phyloP scores from a whole-genome alignment of 2,888 invertebrate genomes.

The Agonopterix alstromeriana region DNA sequence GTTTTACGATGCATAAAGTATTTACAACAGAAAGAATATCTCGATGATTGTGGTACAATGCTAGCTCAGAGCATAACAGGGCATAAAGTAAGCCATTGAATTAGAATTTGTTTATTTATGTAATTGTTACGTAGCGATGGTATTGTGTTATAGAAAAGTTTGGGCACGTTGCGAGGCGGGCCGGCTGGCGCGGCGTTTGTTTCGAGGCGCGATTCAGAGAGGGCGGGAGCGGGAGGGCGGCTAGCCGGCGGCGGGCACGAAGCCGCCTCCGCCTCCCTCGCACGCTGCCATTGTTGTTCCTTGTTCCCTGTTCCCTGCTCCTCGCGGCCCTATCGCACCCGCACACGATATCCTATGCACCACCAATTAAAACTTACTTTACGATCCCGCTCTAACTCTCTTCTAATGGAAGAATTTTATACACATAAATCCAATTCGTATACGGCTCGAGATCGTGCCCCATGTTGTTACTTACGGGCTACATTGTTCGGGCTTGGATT shows the following conservation, averaged over 20 bases:
- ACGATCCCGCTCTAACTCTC: constrained; percentile 38
- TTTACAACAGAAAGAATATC: too few relatives aligned
- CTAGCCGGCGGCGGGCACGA: constrained; percentile 54
- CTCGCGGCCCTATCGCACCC: constrained; percentile 31
- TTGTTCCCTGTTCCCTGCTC: constrained; percentile 12
- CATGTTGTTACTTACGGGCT: constrained; percentile 22
- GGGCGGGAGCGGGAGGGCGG: constrained; percentile 9
- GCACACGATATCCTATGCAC: constrained; percentile 33
- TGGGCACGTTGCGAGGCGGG: constrained; percentile 30
- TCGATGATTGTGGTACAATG: too few relatives aligned
- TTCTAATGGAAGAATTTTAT: constrained; percentile 47
- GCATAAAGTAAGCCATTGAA: too few relatives aligned
- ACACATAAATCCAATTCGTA: constrained; percentile 36
- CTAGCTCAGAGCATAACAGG: too few relatives aligned
- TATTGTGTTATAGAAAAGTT: constrained; percentile 17
- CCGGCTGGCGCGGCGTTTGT: constrained; percentile 23
- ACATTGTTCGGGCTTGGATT: constrained; percentile 28
- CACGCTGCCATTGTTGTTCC: constrained; percentile 58
- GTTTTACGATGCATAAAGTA: too few relatives aligned
- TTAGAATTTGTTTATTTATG: not conserved
- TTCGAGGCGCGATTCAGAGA: constrained; percentile 41
- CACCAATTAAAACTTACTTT: constrained; percentile 60
- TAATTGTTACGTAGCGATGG: constrained; percentile 4
- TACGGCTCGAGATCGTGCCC: constrained; percentile 34
- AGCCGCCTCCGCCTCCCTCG: constrained; percentile 54